Base-by-base conservation (phyloP, 1,140 invertebrate genomes). In the Bombus cullumanus region DNA sequence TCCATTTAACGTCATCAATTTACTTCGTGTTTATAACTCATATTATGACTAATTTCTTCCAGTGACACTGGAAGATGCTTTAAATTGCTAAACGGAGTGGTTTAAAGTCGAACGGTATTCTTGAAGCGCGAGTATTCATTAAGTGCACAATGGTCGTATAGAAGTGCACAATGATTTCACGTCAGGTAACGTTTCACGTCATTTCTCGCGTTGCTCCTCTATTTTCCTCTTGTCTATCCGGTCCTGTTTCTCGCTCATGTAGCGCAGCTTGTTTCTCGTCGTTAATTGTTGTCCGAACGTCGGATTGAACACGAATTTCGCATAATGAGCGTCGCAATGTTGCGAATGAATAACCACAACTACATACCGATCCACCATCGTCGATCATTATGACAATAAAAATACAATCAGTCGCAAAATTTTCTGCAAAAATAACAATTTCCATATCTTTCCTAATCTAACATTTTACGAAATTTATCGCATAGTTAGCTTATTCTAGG, bases 231-330 rank as follows among this genome's bases (percentile, higher is more conserved):
- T 28, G 43, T 34, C 39, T 41, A 69, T 64, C 28, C 43, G 28
- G n/a, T n/a, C 31, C 69, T 31, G 25, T 31, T 39, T 57, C 68
- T 25, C 68, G 6, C 12, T 62, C 34, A 2, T 57, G 59, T 43
- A 39, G 47, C 25, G 43, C 47, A 39, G 10, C 80, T 47, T 75
- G 74, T 86, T 83, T 74, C 81, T 66, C 84, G 5, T 69, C 71
- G 59, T 86, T 86, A 83, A 68, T 86, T 81, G 83, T 80, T 41
- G 78, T 57, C 78, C 34, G 39, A 41, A 64, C 74, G 77, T 62
- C 66, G n/a, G 1, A 15, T 66, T n/a, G 22, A 59, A 77, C 81
- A 86, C n/a, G 31, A 69, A 41, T 85, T 75, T 75, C n/a, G 53
- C 37, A 64, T 74, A 79, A 84, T 77, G 77, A 81, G 76, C 15